Evolutionary conservation across 1,140 invertebrate genomes (phyloP).

Genomic region (Bacillus rossius): DNA sequence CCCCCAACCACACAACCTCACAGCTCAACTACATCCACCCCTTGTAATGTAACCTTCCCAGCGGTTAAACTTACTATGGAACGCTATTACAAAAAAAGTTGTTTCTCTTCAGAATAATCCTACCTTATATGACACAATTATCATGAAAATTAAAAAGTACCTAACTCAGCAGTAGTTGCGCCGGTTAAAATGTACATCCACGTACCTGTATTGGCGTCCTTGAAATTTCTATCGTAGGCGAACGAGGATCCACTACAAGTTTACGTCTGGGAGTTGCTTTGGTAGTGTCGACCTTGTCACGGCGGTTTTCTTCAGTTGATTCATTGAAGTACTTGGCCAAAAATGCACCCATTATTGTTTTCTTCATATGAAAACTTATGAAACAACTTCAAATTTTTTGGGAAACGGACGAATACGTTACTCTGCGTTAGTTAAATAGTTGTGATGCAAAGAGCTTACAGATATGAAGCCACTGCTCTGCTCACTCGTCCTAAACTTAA

Average conservation of each 20-base stretch:
- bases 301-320: neutral
- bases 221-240: neutral
- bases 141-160: neutral
- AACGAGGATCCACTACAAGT: neutral
- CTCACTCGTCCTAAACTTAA: no score
- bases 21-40: neutral
- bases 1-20: neutral
- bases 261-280: neutral
- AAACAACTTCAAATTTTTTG: no score
- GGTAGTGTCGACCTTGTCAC: neutral
- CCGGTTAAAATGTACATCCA: neutral
- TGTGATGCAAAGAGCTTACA: no score
- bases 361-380: neutral
- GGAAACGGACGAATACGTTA: no score
- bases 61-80: no score
- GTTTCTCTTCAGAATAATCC: neutral
- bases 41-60: neutral
- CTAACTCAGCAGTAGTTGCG: neutral
- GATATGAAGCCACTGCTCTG: no score
- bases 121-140: neutral
- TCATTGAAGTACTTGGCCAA: neutral
- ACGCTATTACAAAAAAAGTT: no score
- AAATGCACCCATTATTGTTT: neutral
- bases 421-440: no score
- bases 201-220: constrained; percentile 1